phyloP scores from a whole-genome alignment of 2,797 vertebrate species.

The Lagocephalus sceleratus region DNA sequence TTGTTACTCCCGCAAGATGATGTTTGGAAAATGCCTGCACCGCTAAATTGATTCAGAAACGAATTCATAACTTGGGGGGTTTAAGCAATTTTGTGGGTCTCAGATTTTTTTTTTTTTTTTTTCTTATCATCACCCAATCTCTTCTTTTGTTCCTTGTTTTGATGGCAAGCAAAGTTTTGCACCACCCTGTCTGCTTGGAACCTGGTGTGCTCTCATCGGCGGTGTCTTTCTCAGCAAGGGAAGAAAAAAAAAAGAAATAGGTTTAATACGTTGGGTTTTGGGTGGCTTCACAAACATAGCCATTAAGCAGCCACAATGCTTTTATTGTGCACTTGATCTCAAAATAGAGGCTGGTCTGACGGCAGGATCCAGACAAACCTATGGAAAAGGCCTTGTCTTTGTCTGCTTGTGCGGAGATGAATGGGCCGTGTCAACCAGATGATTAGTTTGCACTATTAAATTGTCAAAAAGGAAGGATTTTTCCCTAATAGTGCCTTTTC shows the following conservation, averaged over 20 bases:
- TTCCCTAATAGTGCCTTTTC: constrained; percentile 81
- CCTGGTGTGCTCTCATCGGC: constrained; percentile 16
- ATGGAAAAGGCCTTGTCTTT: constrained; percentile 83
- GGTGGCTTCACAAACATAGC: constrained; percentile 92
- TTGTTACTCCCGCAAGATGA: constrained; percentile 83
- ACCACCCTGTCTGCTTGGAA: constrained; percentile 20
- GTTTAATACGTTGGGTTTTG: constrained; percentile 85
- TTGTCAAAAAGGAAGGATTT: constrained; percentile 92
- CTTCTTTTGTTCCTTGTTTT: constrained; percentile 50
- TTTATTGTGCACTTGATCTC: constrained; percentile 86
- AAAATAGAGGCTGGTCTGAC: constrained; percentile 82
- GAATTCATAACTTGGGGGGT: constrained; percentile 80
- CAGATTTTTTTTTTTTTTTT: constrained; percentile 13
- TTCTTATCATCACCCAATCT: constrained; percentile 13
- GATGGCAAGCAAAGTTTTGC: constrained; percentile 45
- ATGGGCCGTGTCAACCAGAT: constrained; percentile 90
- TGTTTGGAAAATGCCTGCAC: constrained; percentile 85
- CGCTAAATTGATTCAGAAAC: constrained; percentile 86
- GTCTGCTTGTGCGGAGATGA: constrained; percentile 87
- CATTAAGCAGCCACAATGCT: constrained; percentile 88
- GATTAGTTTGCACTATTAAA: constrained; percentile 95
- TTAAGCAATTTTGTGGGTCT: constrained; percentile 70
- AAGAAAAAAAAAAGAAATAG: constrained; percentile 59
- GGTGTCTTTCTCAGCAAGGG: constrained; percentile 26
- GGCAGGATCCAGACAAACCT: constrained; percentile 80